A percentile compares a stretch with the other conserved stretches of the same genome.
phyloP scores from a whole-genome alignment of 1,140 invertebrate genomes.

The Holotrichia oblita region DNA sequence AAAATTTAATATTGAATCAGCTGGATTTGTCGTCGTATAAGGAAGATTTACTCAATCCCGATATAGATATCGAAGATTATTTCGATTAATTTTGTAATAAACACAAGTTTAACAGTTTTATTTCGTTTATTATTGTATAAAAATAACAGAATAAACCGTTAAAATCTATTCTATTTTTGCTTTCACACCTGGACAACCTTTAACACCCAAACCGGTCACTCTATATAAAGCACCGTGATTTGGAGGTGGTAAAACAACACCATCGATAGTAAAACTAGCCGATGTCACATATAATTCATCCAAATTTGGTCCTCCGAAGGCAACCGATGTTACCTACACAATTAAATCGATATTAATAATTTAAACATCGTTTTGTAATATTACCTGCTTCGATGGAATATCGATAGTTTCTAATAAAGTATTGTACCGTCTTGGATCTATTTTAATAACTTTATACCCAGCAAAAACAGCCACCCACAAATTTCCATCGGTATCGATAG shows the following conservation, averaged over 20 bases:
- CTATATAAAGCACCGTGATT: slow-evolving; percentile 73
- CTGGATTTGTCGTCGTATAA: slow-evolving; percentile 89
- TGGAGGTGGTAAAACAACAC: slow-evolving; percentile 65
- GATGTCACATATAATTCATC: slow-evolving; percentile 81
- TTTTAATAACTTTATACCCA: slow-evolving; percentile 57
- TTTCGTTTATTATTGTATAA: neutral
- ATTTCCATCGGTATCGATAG: slow-evolving; percentile 72
- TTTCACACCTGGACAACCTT: slow-evolving; percentile 59
- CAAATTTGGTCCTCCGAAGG: slow-evolving; percentile 80
- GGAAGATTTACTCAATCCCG: slow-evolving; percentile 92
- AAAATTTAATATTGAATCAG: slow-evolving; percentile 97
- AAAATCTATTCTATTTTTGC: slow-evolving; percentile 13
- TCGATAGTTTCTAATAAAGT: slow-evolving; percentile 52
- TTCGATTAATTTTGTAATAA: slow-evolving; percentile 89
- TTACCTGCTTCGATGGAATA: slow-evolving; percentile 56
- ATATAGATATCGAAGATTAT: slow-evolving; percentile 98
- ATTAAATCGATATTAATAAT: neutral
- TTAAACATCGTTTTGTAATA: neutral
- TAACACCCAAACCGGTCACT: slow-evolving; percentile 71
- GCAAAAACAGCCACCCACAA: slow-evolving; percentile 71
- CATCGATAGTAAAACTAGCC: slow-evolving; percentile 63
- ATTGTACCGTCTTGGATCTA: slow-evolving; percentile 58
- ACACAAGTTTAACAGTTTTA: neutral
- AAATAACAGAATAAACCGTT: neutral
- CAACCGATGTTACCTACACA: slow-evolving; percentile 76